phyloP scores from a whole-genome alignment of 1,140 invertebrate species.

The Eurosta solidaginis region DNA sequence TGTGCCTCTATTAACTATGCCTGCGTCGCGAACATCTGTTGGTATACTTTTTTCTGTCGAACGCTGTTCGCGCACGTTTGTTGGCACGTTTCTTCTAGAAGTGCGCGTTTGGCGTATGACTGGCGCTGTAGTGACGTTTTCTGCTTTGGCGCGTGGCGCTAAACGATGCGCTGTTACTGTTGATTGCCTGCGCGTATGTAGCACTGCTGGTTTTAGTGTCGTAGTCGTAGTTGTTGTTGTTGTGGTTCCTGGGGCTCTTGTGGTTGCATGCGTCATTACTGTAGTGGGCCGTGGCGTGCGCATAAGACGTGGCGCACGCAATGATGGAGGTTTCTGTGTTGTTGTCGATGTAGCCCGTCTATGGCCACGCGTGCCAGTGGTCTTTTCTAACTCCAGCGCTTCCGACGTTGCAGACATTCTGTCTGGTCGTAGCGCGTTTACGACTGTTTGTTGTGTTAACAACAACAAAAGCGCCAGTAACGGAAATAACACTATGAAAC shows the following conservation, averaged over 20 bases:
- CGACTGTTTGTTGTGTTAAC: background rate
- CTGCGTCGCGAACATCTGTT: background rate
- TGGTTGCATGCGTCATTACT: conserved; percentile 34
- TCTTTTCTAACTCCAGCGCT: conserved; percentile 32
- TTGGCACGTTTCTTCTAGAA: background rate
- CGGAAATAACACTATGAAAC: conserved; percentile 53
- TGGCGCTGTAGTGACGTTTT: background rate
- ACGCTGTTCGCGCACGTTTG: background rate
- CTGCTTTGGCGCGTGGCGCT: background rate
- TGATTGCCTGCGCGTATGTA: background rate
- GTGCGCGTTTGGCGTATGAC: background rate
- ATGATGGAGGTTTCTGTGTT: conserved; percentile 38
- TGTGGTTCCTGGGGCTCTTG: conserved; percentile 19
- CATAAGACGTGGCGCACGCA: conserved; percentile 33
- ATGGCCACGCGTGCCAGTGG: background rate
- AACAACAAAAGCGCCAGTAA: conserved; percentile 30
- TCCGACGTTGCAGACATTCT: conserved; percentile 22
- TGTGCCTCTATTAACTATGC: background rate
- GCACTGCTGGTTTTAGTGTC: background rate
- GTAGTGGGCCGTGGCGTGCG: conserved; percentile 33
- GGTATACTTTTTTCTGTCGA: no score
- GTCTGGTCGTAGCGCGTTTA: background rate
- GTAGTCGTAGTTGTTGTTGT: conserved; percentile 23
- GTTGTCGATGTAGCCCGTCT: conserved; percentile 32
- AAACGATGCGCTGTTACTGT: background rate